Evolutionary conservation across 1,140 invertebrate species (phyloP).

Genomic region (Aphis craccivora): DNA sequence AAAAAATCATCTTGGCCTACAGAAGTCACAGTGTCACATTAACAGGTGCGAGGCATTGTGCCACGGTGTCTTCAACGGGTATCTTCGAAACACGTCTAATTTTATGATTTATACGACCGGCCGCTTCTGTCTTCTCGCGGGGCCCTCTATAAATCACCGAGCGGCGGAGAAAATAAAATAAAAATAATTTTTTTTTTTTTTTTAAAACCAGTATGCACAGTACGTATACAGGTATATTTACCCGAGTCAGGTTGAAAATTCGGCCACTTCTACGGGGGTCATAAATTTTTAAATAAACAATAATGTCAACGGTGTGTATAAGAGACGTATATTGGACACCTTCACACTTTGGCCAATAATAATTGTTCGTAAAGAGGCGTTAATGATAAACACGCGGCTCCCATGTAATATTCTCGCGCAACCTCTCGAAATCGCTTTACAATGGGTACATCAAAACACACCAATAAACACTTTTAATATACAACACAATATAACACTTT

Average conservation of each 20-base stretch:
- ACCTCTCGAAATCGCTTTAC: slow-evolving; percentile 6
- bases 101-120: slow-evolving; percentile 58
- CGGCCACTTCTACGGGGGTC: slow-evolving; percentile 39
- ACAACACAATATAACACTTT: not conserved
- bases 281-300: slow-evolving; percentile 58
- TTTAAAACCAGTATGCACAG: not conserved
- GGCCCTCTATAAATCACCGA: slow-evolving; percentile 40
- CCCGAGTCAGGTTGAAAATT: slow-evolving; percentile 39
- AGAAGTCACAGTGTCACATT: slow-evolving; percentile 53
- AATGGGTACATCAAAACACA: slow-evolving; percentile 42
- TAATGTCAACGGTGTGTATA: not conserved
- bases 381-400: slow-evolving; percentile 35
- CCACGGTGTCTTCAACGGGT: slow-evolving; percentile 50
- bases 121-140: slow-evolving; percentile 51
- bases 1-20: slow-evolving; percentile 35
- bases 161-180: not conserved
- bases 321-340: not conserved
- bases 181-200: not conserved
- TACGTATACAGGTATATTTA: slow-evolving; percentile 23
- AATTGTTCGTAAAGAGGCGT: slow-evolving; percentile 52
- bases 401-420: not conserved
- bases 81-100: slow-evolving; percentile 53
- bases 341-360: slow-evolving; percentile 48
- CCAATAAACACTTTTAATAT: not conserved
- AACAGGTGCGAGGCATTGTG: slow-evolving; percentile 57